These are phyloP conservation scores for Neoaliturus tenellus DNA, from an alignment of 2,888 invertebrate genomes.

Conservation along the genomic window DNA sequence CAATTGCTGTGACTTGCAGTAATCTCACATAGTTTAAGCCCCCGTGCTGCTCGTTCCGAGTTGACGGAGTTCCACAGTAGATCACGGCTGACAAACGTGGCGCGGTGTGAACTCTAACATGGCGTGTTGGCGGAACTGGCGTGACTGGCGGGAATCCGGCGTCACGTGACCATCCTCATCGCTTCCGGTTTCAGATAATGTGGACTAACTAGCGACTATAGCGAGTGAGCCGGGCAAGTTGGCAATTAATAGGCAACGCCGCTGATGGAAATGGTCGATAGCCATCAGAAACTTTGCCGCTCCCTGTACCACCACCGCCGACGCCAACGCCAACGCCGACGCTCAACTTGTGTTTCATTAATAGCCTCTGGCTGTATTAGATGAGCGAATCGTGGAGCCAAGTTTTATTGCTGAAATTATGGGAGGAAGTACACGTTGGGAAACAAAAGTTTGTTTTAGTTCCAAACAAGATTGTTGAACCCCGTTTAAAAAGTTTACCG, in stretches of 20 bases:
- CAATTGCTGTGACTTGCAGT: too few species aligned
- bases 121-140: slow-evolving; percentile 34
- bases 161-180: slow-evolving; percentile 25
- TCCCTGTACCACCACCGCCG: background rate
- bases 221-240: slow-evolving; percentile 24
- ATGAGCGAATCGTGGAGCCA: background rate
- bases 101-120: slow-evolving; percentile 21
- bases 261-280: slow-evolving; percentile 43
- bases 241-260: slow-evolving; percentile 40
- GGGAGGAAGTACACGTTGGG: background rate
- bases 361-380: background rate
- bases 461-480: background rate
- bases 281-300: slow-evolving; percentile 7
- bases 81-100: slow-evolving; percentile 7
- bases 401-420: background rate
- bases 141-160: slow-evolving; percentile 20
- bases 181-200: slow-evolving; percentile 43
- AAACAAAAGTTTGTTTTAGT: background rate
- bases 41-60: background rate
- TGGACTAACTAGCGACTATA: slow-evolving; percentile 29
- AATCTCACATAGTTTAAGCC: background rate
- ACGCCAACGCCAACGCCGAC: too few species aligned
- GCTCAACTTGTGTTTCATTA: slow-evolving; percentile 12
- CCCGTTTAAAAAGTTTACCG: background rate
- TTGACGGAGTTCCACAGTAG: background rate